phyloP scores from a whole-genome alignment of 2,113 vertebrate genomes.

The Ornithorhynchus anatinus region DNA sequence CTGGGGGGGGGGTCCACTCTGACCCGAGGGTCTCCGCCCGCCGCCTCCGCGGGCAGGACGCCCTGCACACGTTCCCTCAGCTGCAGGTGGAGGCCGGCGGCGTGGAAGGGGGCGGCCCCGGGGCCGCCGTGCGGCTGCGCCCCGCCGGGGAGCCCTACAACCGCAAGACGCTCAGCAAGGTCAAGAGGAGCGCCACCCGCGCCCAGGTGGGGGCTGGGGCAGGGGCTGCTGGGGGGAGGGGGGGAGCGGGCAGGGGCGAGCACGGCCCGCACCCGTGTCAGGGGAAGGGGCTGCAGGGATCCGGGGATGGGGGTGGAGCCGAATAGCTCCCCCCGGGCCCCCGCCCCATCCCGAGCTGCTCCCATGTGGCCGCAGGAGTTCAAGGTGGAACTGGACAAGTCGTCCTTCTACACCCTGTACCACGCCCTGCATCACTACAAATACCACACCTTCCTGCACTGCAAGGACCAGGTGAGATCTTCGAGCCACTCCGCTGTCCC shows the following conservation, averaged over 20 bases:
- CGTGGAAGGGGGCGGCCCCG: constrained; percentile 32
- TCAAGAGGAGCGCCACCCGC: constrained; percentile 88
- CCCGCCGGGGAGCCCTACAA: constrained; percentile 87
- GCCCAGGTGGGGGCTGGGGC: constrained; percentile 69
- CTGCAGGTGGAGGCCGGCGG: constrained; percentile 75
- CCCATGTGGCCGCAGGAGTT: constrained; percentile 73
- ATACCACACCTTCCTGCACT: constrained; percentile 92
- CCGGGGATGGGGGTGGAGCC: fast-evolving
- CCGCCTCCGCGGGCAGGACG: constrained; percentile 70
- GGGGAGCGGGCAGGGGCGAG: fast-evolving
- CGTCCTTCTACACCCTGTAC: constrained; percentile 87
- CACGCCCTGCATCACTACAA: constrained; percentile 96
- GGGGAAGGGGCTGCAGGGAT: background rate
- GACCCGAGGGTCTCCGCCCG: background rate
- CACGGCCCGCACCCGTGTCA: fast-evolving
- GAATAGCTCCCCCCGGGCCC: background rate
- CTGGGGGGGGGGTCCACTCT: background rate
- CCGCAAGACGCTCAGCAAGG: constrained; percentile 90
- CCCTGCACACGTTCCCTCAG: constrained; percentile 85
- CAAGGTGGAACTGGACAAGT: constrained; percentile 86
- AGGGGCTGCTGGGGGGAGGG: fast-evolving
- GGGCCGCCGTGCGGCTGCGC: constrained; percentile 75
- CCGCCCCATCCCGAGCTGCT: constrained; percentile 42
- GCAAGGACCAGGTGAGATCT: constrained; percentile 87
- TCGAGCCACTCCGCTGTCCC: fast-evolving